phyloP scores from a whole-genome alignment of 2,113 vertebrate species.

The Actenoides hombroni region DNA sequence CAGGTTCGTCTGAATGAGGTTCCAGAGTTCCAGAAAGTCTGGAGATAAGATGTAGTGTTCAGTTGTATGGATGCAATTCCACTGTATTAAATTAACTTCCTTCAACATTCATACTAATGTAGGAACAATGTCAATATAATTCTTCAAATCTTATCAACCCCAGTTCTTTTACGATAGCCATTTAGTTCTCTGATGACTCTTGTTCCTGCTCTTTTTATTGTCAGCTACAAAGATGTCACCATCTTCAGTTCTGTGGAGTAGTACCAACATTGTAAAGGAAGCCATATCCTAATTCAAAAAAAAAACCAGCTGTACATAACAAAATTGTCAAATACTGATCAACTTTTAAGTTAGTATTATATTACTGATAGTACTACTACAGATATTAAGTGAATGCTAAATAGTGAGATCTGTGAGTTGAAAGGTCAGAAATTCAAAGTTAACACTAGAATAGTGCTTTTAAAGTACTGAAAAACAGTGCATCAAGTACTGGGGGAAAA shows the following conservation, averaged over 20 bases:
- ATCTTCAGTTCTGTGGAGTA: not conserved
- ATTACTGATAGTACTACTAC: not conserved
- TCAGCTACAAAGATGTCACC: not conserved
- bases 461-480: not conserved
- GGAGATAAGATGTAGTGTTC: slow-evolving; percentile 24
- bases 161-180: not conserved
- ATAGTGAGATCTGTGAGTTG: not conserved
- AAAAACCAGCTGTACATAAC: not conserved
- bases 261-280: not conserved
- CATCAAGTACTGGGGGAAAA: not conserved
- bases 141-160: not conserved
- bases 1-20: not conserved
- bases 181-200: not conserved
- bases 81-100: slow-evolving; percentile 29
- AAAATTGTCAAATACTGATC: not conserved
- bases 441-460: not conserved
- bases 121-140: not conserved
- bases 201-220: not conserved
- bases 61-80: not conserved
- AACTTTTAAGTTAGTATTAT: not conserved
- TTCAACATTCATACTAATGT: not conserved
- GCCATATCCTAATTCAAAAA: not conserved
- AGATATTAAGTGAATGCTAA: not conserved
- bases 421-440: not conserved
- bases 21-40: slow-evolving; percentile 40